phyloP scores from a whole-genome alignment of 1,140 invertebrate species.

The Prorops nasuta region DNA sequence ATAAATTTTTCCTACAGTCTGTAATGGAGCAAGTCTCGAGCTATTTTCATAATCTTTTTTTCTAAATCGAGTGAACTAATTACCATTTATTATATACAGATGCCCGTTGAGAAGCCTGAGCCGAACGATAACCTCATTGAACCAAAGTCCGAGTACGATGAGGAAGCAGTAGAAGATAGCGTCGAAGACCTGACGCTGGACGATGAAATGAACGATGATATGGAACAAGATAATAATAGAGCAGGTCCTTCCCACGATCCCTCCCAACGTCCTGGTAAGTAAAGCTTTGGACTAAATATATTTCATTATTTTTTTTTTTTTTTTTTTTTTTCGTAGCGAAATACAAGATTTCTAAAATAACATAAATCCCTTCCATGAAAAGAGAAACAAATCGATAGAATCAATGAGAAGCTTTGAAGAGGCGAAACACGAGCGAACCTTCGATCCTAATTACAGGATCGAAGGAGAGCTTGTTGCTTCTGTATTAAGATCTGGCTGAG shows the following conservation, averaged over 20 bases:
- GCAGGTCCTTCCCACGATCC: constrained; percentile 55
- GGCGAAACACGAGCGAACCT: constrained; percentile 17
- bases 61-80: too few relatives aligned
- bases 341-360: constrained; percentile 23
- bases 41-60: too few relatives aligned
- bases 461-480: constrained; percentile 23
- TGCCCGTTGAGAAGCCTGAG: constrained; percentile 53
- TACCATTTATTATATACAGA: constrained; percentile 27
- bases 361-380: too few relatives aligned
- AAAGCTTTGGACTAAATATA: too few relatives aligned
- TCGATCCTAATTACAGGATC: constrained; percentile 25
- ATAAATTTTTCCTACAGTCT: too few relatives aligned
- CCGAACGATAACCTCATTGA: constrained; percentile 62
- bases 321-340: constrained; percentile 16
- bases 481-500: constrained; percentile 14
- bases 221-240: constrained; percentile 60
- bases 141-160: constrained; percentile 75
- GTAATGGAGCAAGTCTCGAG: too few relatives aligned
- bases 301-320: neutral
- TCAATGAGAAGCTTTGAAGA: constrained; percentile 1
- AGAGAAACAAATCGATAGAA: too few relatives aligned
- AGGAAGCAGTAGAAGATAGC: constrained; percentile 74
- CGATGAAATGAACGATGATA: constrained; percentile 69
- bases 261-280: constrained; percentile 57
- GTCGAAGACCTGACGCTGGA: constrained; percentile 81